Base-by-base conservation (phyloP, 2,113 vertebrate genomes). In the Rhynchomys soricoides region DNA sequence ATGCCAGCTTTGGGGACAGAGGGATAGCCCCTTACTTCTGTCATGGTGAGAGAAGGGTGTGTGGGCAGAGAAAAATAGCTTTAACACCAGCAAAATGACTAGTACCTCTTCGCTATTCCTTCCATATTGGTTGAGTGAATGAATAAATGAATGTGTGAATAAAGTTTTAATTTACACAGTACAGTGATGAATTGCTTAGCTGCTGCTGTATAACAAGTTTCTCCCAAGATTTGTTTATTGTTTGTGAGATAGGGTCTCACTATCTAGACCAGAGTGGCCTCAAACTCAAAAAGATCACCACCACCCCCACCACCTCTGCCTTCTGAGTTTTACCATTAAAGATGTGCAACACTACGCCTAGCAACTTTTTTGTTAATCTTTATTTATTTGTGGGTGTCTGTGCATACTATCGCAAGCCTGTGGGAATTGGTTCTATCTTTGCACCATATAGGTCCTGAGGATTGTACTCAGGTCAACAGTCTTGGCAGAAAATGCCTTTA, bases 191-290 rank as follows among this genome's bases (percentile, higher is more conserved):
- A n/a, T 87, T 71, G 82, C 31, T 75, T 88, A 91, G 59, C 21
- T 91, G 26, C 43, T 48, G 24, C 48, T 93, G 21, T 64, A 34
- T 93, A 97, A 89, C 21, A 75, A 85, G n/a, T 75, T 79, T 90
- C 2, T 64, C 48, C 64, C 12, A 74, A 94, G 55, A 11, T 48
- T 68, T 43, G 26, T 26, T 45, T 31, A n/a, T 68, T 82, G 52
- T 16, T 29, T 59, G 26, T 5, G 81, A 83, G 55, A 83, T 43
- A n/a, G n/a, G 55, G 24, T 59, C 81, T 83, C 37, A 59, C n/a
- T 16, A 7, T 59, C 24, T 43, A 40, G 7, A 29, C 7, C 24
- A 83, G n/a, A 43, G 22, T 62, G 22, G 13, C 57, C 52, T 40
- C 22, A 26, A 40, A 82, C 37, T 59, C 37, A 40, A 11, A 82